Percentiles rank a stretch among this genome's conserved stretches.
These are phyloP conservation scores for Lerista edwardsae DNA, from an alignment of 2,797 vertebrate species.

Conservation along the genomic window DNA sequence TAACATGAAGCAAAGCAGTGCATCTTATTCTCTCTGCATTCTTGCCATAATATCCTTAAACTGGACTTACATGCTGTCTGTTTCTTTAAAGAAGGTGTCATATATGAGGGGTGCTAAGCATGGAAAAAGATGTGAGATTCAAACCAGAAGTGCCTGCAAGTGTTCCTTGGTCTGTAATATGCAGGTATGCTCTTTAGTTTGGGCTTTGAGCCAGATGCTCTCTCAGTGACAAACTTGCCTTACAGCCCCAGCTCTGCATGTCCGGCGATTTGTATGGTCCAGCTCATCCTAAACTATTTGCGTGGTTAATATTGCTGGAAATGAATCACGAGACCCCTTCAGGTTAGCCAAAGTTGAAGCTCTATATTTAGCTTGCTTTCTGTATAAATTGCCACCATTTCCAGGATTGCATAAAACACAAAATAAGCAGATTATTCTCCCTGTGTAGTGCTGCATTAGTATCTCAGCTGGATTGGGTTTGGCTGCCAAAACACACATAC, in stretches of 20 bases:
- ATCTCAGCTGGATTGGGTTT: background rate
- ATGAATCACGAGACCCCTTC: constrained; percentile 18
- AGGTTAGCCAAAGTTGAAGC: constrained; percentile 29
- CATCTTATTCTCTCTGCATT: background rate
- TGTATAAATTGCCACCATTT: background rate
- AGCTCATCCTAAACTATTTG: background rate
- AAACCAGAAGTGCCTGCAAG: background rate
- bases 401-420: constrained; percentile 8
- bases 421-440: constrained; percentile 3
- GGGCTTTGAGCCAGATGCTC: background rate
- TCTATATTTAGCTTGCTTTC: constrained; percentile 31
- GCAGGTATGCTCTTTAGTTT: background rate
- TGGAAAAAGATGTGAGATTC: background rate
- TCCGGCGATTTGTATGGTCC: background rate
- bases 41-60: background rate
- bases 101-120: background rate
- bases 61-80: background rate
- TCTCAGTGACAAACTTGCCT: background rate
- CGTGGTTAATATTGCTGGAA: background rate
- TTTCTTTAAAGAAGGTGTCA: background rate
- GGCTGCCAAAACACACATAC: background rate
- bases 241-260: background rate
- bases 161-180: background rate
- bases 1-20: background rate
- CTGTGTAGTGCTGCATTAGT: background rate